Conservation (phyloP, 1,140 invertebrate genomes). For the Tetragonula clypearis region DNA sequence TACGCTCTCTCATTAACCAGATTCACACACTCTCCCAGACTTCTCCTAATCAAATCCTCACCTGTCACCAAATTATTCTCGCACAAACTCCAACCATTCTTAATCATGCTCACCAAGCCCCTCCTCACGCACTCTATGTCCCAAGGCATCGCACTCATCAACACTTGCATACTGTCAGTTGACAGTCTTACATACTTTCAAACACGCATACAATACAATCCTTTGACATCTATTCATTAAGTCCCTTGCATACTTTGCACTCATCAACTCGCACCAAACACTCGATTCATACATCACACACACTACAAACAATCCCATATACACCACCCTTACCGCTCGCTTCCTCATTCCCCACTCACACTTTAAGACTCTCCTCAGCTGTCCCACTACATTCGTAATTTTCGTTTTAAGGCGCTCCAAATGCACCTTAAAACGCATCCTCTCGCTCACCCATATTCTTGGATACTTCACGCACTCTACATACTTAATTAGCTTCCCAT, state of each 20-base stretch:
- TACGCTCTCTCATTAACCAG: too few relatives aligned
- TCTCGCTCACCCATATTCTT: too few relatives aligned
- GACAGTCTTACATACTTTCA: conserved; percentile 65
- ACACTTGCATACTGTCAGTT: conserved; percentile 62
- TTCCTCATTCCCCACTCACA: conserved; percentile 41
- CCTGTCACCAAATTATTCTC: too few relatives aligned
- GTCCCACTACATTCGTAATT: conserved; percentile 17
- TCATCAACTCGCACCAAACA: conserved; percentile 33
- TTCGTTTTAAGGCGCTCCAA: background rate
- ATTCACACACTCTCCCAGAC: too few relatives aligned
- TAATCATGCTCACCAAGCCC: too few relatives aligned
- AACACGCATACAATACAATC: conserved; percentile 54
- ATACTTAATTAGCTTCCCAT: too few relatives aligned
- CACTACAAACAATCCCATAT: conserved; percentile 50
- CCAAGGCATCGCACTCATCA: conserved; percentile 36
- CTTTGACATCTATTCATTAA: conserved; percentile 49
- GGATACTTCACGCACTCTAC: too few relatives aligned
- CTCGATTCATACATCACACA: conserved; percentile 58
- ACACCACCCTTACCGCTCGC: conserved; percentile 22
- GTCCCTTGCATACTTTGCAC: conserved; percentile 17
- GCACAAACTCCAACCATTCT: too few relatives aligned
- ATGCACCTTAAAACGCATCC: too few relatives aligned
- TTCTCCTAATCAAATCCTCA: too few relatives aligned
- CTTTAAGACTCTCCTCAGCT: conserved; percentile 48
- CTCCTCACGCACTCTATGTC: too few relatives aligned